Conservation (phyloP, 1,140 invertebrate genomes). For the Halictus rubicundus region DNA sequence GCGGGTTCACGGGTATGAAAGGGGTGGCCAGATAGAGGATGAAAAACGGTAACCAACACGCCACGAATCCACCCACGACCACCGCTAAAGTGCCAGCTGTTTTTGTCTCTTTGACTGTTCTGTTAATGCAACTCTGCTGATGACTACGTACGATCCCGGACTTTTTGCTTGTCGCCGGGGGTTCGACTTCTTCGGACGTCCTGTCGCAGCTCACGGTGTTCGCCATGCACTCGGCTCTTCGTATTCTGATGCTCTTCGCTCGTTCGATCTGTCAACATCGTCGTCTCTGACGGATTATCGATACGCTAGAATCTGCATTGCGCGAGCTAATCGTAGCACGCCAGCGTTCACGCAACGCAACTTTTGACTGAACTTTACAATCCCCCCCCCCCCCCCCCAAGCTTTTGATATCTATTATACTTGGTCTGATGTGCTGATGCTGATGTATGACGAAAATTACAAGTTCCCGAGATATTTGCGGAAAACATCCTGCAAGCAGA, state of each 20-base stretch:
- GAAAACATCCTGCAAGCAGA: too few species aligned
- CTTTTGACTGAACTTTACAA: too few species aligned
- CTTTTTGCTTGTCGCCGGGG: constrained; percentile 60
- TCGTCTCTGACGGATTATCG: too few species aligned
- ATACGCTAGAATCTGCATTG: too few species aligned
- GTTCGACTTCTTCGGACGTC: constrained; percentile 42
- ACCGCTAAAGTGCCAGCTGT: constrained; percentile 94
- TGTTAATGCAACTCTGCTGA: constrained; percentile 72
- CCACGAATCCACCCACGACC: constrained; percentile 94
- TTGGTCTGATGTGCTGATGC: too few species aligned
- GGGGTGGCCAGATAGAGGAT: constrained; percentile 91
- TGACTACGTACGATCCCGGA: constrained; percentile 59
- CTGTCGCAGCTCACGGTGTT: constrained; percentile 41
- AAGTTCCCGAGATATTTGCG: too few species aligned
- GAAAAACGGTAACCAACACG: constrained; percentile 95
- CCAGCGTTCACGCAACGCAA: too few species aligned
- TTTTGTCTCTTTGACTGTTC: constrained; percentile 86
- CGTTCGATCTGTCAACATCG: constrained; percentile 48
- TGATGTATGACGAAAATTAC: too few species aligned
- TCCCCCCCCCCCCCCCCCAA: too few species aligned
- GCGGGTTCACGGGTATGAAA: constrained; percentile 81
- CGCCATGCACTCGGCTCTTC: constrained; percentile 37
- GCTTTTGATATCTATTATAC: too few species aligned
- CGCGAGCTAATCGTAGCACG: too few species aligned
- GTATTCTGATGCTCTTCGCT: constrained; percentile 47